Conservation (phyloP, 2,113 vertebrate species). For the Martes martes region DNA sequence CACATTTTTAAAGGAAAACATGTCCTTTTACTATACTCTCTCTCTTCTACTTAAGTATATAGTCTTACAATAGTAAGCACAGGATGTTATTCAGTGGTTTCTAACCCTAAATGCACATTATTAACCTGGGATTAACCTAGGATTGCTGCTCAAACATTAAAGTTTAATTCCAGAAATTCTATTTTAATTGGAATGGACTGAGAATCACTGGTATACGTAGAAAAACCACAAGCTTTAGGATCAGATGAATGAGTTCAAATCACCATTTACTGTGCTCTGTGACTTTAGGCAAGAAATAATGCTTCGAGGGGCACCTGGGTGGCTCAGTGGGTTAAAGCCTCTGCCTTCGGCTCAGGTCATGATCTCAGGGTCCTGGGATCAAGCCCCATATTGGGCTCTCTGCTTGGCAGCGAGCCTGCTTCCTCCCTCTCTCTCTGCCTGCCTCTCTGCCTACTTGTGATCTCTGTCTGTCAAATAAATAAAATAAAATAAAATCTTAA, state of each 20-base stretch:
- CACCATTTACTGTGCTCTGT: not conserved
- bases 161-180: not conserved
- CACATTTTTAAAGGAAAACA: slow-evolving; percentile 10
- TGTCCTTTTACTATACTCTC: not conserved
- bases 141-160: not conserved
- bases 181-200: not conserved
- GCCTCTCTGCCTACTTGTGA: no score
- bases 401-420: no score
- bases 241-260: not conserved
- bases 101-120: not conserved
- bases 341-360: no score
- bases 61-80: not conserved
- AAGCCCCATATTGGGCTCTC: no score
- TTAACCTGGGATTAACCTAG: not conserved
- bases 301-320: not conserved
- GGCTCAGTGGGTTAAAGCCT: no score
- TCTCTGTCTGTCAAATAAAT: no score
- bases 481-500: no score
- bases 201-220: not conserved
- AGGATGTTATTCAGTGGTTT: not conserved
- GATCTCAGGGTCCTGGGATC: no score
- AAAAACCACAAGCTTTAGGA: not conserved
- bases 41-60: not conserved
- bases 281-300: not conserved
- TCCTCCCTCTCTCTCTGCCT: no score